Percentiles rank a stretch among this genome's conserved stretches.
phyloP scores from a whole-genome alignment of 2,113 vertebrate species.

The Grallaria varia region DNA sequence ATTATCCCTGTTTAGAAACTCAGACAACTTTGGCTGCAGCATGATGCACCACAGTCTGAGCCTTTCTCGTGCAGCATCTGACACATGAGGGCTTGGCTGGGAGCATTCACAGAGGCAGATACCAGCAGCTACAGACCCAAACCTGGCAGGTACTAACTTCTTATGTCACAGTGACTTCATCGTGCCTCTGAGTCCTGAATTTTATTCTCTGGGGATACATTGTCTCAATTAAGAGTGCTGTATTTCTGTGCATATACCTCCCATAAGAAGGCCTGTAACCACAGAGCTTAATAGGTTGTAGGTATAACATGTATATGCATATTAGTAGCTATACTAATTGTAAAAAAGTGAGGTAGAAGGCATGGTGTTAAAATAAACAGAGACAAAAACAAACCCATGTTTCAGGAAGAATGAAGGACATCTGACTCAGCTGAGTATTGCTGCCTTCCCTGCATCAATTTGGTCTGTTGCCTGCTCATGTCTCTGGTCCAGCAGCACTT shows the following conservation, averaged over 20 bases:
- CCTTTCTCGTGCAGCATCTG: neutral
- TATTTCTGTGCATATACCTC: neutral
- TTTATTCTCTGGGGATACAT: neutral
- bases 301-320: neutral
- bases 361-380: neutral
- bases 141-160: neutral
- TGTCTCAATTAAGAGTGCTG: neutral
- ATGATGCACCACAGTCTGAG: neutral
- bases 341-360: neutral
- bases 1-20: neutral
- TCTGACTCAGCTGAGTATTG: neutral
- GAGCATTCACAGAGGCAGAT: neutral
- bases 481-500: neutral
- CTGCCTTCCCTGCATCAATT: neutral
- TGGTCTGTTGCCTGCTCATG: neutral
- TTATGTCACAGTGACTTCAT: neutral
- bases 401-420: neutral
- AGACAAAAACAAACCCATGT: neutral
- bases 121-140: neutral
- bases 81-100: neutral
- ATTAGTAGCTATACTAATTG: neutral
- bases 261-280: neutral
- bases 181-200: rapidly evolving
- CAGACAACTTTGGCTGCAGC: neutral
- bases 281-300: neutral